Percentiles rank a stretch among this genome's conserved stretches.
These are phyloP conservation scores for Tautogolabrus adspersus DNA, from an alignment of 2,113 vertebrate species.

Conservation along the genomic window DNA sequence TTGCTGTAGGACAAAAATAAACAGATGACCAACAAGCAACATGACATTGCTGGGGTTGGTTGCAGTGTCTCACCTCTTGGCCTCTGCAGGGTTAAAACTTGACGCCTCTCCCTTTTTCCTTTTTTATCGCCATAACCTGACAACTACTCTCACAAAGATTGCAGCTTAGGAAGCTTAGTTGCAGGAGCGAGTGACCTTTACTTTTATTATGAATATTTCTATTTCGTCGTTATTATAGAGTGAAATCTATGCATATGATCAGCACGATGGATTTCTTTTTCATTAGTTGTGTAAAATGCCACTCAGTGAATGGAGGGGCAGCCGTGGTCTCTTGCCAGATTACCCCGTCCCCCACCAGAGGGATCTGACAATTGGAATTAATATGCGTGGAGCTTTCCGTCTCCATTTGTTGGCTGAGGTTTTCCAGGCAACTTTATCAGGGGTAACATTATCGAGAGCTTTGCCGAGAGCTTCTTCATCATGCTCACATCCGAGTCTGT, in stretches of 20 bases:
- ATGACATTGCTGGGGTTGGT: conserved; percentile 2
- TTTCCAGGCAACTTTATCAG: conserved; percentile 95
- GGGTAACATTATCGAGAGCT: conserved; percentile 98
- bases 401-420: conserved; percentile 91
- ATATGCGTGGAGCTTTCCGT: conserved; percentile 88
- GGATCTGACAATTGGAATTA: conserved; percentile 89
- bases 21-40: conserved; percentile 17
- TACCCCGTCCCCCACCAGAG: conserved; percentile 56
- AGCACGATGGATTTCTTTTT: conserved; percentile 89
- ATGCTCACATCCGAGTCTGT: conserved; percentile 90
- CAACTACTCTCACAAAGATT: conserved; percentile 92
- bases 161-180: conserved; percentile 96
- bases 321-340: conserved; percentile 68
- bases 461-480: conserved; percentile 93
- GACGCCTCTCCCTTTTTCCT: conserved; percentile 51
- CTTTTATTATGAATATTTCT: conserved; percentile 98
- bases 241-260: conserved; percentile 91
- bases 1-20: conserved; percentile 4
- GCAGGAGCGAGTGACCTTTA: conserved; percentile 94
- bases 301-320: conserved; percentile 82
- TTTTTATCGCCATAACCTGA: conserved; percentile 82
- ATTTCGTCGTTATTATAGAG: conserved; percentile 85
- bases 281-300: conserved; percentile 95
- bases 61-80: conserved; percentile 55
- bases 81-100: conserved; percentile 69